Conservation (phyloP, 2,113 vertebrate genomes). For the Pelobates fuscus region DNA sequence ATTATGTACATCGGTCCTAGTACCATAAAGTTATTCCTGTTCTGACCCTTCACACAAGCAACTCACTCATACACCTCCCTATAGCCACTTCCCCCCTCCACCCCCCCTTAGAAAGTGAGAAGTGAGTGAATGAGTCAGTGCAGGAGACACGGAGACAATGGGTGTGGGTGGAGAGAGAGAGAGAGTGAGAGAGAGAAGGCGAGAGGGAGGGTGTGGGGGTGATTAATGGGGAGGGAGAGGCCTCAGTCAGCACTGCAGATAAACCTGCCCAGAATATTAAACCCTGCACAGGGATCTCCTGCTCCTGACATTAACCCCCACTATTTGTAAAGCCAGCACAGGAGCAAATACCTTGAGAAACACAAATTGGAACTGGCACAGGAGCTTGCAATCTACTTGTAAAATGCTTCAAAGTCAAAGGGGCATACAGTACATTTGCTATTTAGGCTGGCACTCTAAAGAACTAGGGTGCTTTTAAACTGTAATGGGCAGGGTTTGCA, state of each 20-base stretch:
- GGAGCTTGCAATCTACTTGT: background rate
- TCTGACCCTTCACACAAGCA: background rate
- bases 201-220: background rate
- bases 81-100: background rate
- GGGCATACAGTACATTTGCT: background rate
- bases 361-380: background rate
- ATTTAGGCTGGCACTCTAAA: background rate
- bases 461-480: background rate
- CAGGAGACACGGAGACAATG: slow-evolving; percentile 25
- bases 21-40: too few species aligned
- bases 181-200: background rate
- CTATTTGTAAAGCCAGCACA: background rate
- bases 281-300: slow-evolving; percentile 28
- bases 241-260: slow-evolving; percentile 56
- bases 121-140: slow-evolving; percentile 40
- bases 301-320: slow-evolving; percentile 1
- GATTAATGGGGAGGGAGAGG: slow-evolving; percentile 47
- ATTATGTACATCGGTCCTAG: too few species aligned
- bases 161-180: slow-evolving; percentile 38
- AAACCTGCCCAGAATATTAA: slow-evolving; percentile 67
- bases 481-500: background rate
- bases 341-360: background rate
- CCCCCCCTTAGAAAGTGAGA: slow-evolving; percentile 18
- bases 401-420: background rate
- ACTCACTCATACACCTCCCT: background rate